Percentiles rank a stretch among this genome's conserved stretches.
phyloP scores from a whole-genome alignment of 2,113 vertebrate genomes.

The Callopanchax toddi region DNA sequence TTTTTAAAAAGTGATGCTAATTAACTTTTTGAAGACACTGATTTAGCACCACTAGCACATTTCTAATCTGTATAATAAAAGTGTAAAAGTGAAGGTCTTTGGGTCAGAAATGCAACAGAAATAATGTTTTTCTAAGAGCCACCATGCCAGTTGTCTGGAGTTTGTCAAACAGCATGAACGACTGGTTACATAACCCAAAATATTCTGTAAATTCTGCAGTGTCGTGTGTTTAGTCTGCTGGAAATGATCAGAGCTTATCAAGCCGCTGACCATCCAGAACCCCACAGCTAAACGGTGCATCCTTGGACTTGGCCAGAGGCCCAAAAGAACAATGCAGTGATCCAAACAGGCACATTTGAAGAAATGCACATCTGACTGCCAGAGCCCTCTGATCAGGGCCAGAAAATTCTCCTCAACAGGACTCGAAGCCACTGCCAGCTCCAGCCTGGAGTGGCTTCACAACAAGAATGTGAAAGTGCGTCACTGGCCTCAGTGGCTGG shows the following conservation, averaged over 20 bases:
- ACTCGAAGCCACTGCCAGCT: conserved; percentile 47
- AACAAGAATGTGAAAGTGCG: conserved; percentile 53
- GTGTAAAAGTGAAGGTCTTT: not conserved
- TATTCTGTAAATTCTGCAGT: conserved; percentile 15
- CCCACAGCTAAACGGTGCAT: conserved; percentile 17
- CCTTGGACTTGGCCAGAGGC: conserved; percentile 45
- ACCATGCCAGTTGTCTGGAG: conserved; percentile 5
- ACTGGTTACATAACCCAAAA: conserved; percentile 16
- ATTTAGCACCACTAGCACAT: too few relatives aligned
- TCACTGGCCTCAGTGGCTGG: conserved; percentile 30
- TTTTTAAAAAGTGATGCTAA: too few relatives aligned
- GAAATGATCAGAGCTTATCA: conserved; percentile 31
- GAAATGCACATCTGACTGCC: conserved; percentile 47
- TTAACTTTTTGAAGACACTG: too few relatives aligned
- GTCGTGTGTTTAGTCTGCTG: conserved; percentile 1
- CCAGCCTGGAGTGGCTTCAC: conserved; percentile 45
- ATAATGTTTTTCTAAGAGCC: not conserved
- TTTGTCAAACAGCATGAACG: conserved; percentile 8
- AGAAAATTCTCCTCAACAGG: conserved; percentile 43
- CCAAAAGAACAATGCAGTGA: conserved; percentile 38
- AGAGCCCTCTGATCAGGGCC: conserved; percentile 41
- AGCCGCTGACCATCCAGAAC: conserved; percentile 13
- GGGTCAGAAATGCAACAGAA: not conserved
- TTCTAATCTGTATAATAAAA: too few relatives aligned
- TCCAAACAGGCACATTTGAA: conserved; percentile 43